Evolutionary conservation across 2,888 invertebrate genomes (phyloP), one percentile per base, ranked within the genome.

Genomic region (Rhagophthalmus giganteus): DNA sequence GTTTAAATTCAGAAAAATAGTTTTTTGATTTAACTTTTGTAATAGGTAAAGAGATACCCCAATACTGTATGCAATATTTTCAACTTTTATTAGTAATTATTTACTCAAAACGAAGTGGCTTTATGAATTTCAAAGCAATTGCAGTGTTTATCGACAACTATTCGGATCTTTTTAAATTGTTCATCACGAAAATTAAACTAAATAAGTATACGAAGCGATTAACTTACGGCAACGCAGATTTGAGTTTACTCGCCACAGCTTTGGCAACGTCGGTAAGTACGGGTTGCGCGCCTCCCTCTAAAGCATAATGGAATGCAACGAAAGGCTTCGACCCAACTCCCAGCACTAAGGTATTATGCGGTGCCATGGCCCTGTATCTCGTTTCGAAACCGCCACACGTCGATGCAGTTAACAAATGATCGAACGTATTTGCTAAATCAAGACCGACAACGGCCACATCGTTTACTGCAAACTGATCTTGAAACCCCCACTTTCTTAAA

Each of bases 241-340:
- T 88, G 14, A 94, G 79, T 78, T 91, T 94, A 68, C 85, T 88
- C 1, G 94, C 94, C 37, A 95, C 90, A 41, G 91, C 94, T 70
- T 90, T 86, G 0, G 94, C 94, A n/a, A 96, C 92, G 71, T 95
- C 94, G 38, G 90, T 86, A 8, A 96, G 77, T 8, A 88, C 82
- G 0, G 90, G 90, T 16, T 88, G 88, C 10, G 87, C 79, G 41
- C 86, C 87, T 12, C 94, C 94, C 80, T 96, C 95, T 41, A 92
- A 78, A 3, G 92, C 93, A 74, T 88, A 90, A 74, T 93, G 94
- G 74, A 93, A 94, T 1, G 90, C 92, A 49, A 93, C 71, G 74
- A 86, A 96, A 0, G 96, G 96, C 51, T 86, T 84, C 3, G 83
- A 80, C 1, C 96, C 96, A 5, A 85, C 84, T 6, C 87, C 86